Percentiles rank a stretch among this genome's conserved stretches.
Evolutionary conservation across 2,113 vertebrate species (phyloP).

Genomic region (Cheirogaleus medius): DNA sequence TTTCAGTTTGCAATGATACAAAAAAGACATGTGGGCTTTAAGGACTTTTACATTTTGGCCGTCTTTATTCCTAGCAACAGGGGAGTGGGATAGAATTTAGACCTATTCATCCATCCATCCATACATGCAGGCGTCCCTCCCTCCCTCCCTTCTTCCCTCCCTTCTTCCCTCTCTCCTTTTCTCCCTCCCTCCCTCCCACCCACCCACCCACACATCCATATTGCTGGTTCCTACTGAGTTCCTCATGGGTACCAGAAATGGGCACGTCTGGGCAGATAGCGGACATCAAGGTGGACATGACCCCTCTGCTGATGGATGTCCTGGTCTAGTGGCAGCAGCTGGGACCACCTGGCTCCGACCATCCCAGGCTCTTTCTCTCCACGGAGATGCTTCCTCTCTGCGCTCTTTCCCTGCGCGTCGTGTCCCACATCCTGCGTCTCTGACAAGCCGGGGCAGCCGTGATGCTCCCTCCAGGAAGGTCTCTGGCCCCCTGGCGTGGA

Average conservation of each 20-base stretch:
- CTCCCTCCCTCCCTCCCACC: no score
- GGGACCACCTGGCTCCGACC: background rate
- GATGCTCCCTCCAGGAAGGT: background rate
- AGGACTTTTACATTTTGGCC: background rate
- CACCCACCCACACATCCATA: background rate
- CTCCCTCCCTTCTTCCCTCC: rapidly evolving
- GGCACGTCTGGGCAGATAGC: background rate
- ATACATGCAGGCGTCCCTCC: rapidly evolving
- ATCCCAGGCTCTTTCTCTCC: background rate
- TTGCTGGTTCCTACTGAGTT: background rate
- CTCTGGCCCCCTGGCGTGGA: background rate
- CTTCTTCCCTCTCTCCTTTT: background rate
- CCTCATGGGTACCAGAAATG: background rate
- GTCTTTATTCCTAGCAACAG: background rate
- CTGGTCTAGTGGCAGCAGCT: background rate
- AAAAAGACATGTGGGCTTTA: background rate
- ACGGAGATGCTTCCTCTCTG: background rate
- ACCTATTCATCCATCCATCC: background rate
- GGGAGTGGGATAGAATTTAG: background rate
- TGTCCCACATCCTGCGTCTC: background rate
- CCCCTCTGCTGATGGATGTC: background rate
- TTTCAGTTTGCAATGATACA: background rate
- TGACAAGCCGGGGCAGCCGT: background rate
- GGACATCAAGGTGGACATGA: background rate
- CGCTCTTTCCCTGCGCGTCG: background rate